Evolutionary conservation across 2,888 invertebrate species (phyloP), one percentile per base, ranked within the genome.

Genomic region (Temnothorax ravouxi): DNA sequence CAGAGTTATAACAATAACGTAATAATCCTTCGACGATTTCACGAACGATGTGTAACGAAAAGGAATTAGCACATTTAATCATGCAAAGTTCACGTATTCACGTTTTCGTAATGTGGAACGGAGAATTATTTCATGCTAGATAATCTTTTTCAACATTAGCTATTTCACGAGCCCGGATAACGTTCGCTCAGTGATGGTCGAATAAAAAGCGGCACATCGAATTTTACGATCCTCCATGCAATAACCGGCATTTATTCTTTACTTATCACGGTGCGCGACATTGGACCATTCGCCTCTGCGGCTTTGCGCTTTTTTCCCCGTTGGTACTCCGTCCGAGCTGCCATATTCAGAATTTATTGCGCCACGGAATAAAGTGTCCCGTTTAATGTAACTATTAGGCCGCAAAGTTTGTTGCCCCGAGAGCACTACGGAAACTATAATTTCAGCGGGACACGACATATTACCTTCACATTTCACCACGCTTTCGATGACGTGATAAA

Each of bases 341-440:
- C 38, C 52, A 25, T 13, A 29, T 29, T 38, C 25, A 52, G 44
- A n/a, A 75, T 61, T 82, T 69, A 84, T 84, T 47, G 71, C 66
- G n/a, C 38, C 41, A 44, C 47, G 54, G 71, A 77, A 79, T 79
- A 59, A 75, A 74, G 56, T 21, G n/a, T 52, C 44, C 34, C 61
- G 25, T 25, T 75, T 69, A 59, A 80, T 44, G 59, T 44, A 44
- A 11, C 41, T 18, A 29, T 50, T 56, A 29, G 44, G 6, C 13
- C 18, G 38, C n/a, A 13, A 29, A 50, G 83, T 87, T 85, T 87
- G 80, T 88, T 84, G 82, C 34, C 59, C 38, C 75, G 81, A 74
- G 61, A 64, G 62, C 61, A 21, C 38, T 34, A 18, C 29, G 84
- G 79, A 76, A 83, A 84, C 54, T 50, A 72, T 81, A 85, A 87